Evolutionary conservation across 1,140 invertebrate species (phyloP).

Genomic region (Zaprionus nigranus): DNA sequence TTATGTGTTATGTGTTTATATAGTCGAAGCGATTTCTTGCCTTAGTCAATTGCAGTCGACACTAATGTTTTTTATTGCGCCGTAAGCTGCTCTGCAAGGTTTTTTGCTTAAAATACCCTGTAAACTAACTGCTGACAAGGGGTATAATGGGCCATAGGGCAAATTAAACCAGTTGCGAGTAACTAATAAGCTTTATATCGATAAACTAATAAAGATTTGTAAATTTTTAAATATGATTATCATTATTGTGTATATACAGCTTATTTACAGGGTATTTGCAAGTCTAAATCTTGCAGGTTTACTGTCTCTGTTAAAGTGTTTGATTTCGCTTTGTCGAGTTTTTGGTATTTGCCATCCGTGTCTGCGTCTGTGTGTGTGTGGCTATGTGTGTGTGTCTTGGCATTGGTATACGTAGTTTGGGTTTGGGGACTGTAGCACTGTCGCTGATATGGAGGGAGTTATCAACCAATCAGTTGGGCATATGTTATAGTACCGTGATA

Average conservation of each 20-base stretch:
- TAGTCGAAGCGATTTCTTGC: slow-evolving; percentile 40
- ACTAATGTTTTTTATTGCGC: slow-evolving; percentile 41
- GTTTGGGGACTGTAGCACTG: slow-evolving; percentile 19
- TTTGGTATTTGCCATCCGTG: slow-evolving; percentile 20
- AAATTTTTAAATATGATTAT: no score
- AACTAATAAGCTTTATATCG: no score
- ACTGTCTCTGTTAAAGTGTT: neutral
- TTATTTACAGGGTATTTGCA: slow-evolving; percentile 14
- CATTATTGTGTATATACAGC: no score
- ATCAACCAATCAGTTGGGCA: slow-evolving; percentile 55
- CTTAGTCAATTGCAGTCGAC: slow-evolving; percentile 38
- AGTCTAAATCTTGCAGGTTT: neutral
- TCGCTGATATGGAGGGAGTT: slow-evolving; percentile 32
- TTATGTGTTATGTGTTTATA: slow-evolving; percentile 21
- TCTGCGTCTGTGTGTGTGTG: neutral
- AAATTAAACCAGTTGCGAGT: no score
- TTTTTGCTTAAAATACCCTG: slow-evolving; percentile 28
- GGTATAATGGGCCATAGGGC: neutral
- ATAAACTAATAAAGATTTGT: no score
- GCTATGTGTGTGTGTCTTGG: neutral
- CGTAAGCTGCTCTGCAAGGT: slow-evolving; percentile 42
- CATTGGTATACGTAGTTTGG: slow-evolving; percentile 11
- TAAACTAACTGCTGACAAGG: neutral
- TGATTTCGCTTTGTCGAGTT: slow-evolving; percentile 13
- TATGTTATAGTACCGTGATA: slow-evolving; percentile 50